These are phyloP conservation scores for Tribolium freemani DNA, from an alignment of 2,888 invertebrate species.

Conservation along the genomic window DNA sequence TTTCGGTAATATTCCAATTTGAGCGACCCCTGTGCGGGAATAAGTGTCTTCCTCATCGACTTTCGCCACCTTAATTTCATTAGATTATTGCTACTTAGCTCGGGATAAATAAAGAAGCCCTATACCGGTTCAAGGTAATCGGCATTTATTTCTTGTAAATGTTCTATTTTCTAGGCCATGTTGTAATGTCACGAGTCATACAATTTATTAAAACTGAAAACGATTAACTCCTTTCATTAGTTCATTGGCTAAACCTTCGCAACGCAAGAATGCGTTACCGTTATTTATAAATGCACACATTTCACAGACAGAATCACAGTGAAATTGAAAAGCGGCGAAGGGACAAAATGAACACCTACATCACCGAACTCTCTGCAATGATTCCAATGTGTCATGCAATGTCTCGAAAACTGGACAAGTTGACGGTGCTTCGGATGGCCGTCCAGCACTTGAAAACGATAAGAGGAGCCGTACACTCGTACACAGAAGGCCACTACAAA, in stretches of 20 bases:
- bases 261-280: neutral
- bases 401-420: constrained; percentile 93
- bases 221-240: neutral
- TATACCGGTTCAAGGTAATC: constrained; percentile 59
- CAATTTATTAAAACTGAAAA: neutral
- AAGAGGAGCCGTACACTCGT: constrained; percentile 79
- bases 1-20: no score
- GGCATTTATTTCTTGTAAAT: constrained; percentile 54
- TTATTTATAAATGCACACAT: neutral
- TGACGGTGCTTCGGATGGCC: constrained; percentile 92
- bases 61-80: constrained; percentile 45
- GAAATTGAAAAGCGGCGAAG: constrained; percentile 95
- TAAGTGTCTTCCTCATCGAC: no score
- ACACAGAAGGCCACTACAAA: constrained; percentile 83
- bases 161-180: constrained; percentile 57
- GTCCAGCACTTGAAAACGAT: constrained; percentile 92
- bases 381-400: constrained; percentile 95
- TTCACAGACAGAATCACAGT: constrained; percentile 92
- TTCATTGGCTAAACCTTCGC: neutral
- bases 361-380: constrained; percentile 89
- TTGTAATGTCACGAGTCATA: constrained; percentile 53
- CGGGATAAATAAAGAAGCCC: constrained; percentile 51
- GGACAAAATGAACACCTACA: constrained; percentile 97
- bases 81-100: constrained; percentile 12
- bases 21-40: no score